Conservation (phyloP, 2,113 vertebrate genomes). For the Hippolais icterina region DNA sequence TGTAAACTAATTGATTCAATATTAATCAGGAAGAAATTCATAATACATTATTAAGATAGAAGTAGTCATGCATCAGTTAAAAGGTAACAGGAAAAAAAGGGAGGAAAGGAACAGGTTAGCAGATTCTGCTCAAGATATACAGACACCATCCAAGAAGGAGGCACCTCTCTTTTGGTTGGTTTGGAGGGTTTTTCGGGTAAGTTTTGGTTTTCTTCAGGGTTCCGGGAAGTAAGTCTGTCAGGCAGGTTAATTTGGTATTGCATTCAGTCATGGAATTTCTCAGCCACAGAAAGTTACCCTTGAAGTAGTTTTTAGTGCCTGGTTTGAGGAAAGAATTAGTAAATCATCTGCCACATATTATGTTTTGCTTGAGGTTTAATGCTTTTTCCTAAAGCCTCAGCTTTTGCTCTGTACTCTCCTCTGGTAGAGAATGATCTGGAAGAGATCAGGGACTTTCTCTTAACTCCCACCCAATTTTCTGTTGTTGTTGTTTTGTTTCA, state of each 20-base stretch:
- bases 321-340: background rate
- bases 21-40: background rate
- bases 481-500: background rate
- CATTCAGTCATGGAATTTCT: background rate
- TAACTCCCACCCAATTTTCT: fast-evolving
- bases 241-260: background rate
- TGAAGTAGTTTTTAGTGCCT: background rate
- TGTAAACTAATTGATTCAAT: background rate
- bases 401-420: background rate
- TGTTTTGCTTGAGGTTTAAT: background rate
- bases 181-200: fast-evolving
- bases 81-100: background rate
- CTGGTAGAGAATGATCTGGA: background rate
- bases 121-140: background rate
- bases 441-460: background rate
- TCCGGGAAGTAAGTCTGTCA: background rate
- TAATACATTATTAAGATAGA: background rate
- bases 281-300: background rate
- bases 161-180: background rate
- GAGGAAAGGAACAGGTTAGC: background rate
- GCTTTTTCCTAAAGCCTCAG: background rate
- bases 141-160: background rate
- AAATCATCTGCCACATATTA: background rate
- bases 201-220: background rate
- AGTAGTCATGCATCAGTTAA: background rate